A percentile compares a stretch with the other conserved stretches of the same genome.
phyloP scores from a whole-genome alignment of 2,797 vertebrate genomes.

The Coendou prehensilis region DNA sequence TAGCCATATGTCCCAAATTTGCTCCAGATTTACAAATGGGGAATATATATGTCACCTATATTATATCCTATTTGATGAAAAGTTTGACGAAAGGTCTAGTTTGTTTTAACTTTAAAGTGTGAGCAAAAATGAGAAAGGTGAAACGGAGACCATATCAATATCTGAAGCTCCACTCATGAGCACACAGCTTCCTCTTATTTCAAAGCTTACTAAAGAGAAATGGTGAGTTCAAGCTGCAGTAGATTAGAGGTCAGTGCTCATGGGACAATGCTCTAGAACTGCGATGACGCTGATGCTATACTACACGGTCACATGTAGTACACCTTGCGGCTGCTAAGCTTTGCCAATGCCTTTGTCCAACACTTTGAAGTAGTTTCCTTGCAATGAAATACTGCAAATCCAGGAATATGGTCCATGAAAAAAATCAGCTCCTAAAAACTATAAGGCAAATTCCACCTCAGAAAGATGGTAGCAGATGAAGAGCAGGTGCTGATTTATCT shows the following conservation, averaged over 20 bases:
- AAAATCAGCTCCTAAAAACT: neutral
- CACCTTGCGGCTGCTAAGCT: neutral
- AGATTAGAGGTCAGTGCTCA: neutral
- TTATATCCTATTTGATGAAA: neutral
- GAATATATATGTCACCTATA: neutral
- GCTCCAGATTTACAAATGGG: neutral
- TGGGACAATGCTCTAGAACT: neutral
- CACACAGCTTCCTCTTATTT: neutral
- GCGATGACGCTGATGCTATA: neutral
- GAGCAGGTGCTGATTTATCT: neutral
- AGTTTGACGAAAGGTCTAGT: neutral
- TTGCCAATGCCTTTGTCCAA: neutral
- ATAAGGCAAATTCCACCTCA: conserved; percentile 11
- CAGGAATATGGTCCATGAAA: neutral
- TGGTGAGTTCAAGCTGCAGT: neutral
- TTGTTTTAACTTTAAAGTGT: conserved; percentile 36
- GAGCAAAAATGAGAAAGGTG: neutral
- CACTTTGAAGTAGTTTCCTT: neutral
- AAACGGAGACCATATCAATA: neutral
- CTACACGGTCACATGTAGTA: neutral
- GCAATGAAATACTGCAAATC: conserved; percentile 23
- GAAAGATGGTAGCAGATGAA: neutral
- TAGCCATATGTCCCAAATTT: neutral
- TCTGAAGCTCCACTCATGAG: neutral
- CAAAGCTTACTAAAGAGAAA: neutral